Evolutionary conservation across 2,888 invertebrate species (phyloP).

Genomic region (Coelinius sp.): DNA sequence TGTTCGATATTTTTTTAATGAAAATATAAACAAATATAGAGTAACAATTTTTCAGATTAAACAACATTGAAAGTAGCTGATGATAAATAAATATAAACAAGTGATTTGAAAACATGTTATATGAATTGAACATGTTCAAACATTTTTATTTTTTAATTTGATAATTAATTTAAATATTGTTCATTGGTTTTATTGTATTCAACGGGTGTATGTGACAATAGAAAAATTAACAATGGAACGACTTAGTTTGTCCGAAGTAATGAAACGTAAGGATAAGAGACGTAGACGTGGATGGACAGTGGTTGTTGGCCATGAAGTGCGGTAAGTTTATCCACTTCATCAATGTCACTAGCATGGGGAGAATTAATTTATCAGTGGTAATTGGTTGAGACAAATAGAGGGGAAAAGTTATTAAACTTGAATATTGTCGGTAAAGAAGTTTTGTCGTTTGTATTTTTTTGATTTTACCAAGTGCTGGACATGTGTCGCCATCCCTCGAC

Average conservation of each 20-base stretch:
- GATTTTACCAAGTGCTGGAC: slow-evolving; percentile 8
- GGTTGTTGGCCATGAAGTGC: slow-evolving; percentile 80
- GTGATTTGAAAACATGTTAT: too few species aligned
- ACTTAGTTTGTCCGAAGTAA: slow-evolving; percentile 61
- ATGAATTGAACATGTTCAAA: too few species aligned
- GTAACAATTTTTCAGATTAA: neutral
- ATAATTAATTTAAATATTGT: neutral
- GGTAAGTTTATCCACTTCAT: slow-evolving; percentile 71
- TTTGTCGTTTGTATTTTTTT: slow-evolving; percentile 28
- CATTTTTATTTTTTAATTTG: too few species aligned
- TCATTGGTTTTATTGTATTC: neutral
- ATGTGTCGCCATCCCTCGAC: slow-evolving; percentile 48
- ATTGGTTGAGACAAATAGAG: neutral
- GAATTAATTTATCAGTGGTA: slow-evolving; percentile 7
- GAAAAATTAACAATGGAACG: slow-evolving; percentile 59
- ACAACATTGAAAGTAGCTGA: neutral
- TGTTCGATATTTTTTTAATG: slow-evolving; percentile 52
- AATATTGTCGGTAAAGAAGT: slow-evolving; percentile 37
- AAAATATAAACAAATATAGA: slow-evolving; percentile 13
- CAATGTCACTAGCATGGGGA: neutral
- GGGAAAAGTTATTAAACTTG: neutral
- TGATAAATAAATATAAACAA: neutral
- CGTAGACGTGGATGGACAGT: slow-evolving; percentile 84
- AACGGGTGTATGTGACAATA: neutral
- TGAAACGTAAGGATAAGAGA: slow-evolving; percentile 69